A percentile compares a stretch with the other conserved stretches of the same genome.
Evolutionary conservation across 2,113 vertebrate species (phyloP).

Genomic region (Etheostoma spectabile): DNA sequence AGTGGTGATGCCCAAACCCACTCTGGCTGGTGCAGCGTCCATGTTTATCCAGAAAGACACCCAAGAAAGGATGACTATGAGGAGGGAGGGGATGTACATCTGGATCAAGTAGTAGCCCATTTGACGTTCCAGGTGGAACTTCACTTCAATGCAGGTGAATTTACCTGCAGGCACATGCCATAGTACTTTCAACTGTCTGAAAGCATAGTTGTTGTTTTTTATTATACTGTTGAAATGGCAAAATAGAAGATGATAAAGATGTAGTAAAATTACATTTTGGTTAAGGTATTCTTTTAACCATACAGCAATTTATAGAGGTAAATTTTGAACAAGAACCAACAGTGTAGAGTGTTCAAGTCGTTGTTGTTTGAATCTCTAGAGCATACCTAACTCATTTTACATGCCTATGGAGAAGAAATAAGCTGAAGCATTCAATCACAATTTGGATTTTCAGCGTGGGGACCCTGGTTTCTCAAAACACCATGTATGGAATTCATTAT

Average conservation of each 20-base stretch:
- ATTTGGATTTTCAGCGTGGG: background rate
- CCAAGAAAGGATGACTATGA: conserved; percentile 96
- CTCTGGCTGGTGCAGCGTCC: conserved; percentile 92
- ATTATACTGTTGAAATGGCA: too few relatives aligned
- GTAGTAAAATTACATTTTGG: background rate
- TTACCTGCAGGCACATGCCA: conserved; percentile 82
- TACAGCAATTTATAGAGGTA: background rate
- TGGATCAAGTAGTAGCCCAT: conserved; percentile 98
- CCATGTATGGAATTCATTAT: conserved; percentile 9
- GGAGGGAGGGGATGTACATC: conserved; percentile 96
- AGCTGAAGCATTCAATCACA: background rate
- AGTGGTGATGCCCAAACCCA: conserved; percentile 93
- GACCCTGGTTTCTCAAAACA: background rate
- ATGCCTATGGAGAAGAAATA: background rate
- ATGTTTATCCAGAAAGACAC: conserved; percentile 97
- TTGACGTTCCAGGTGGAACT: conserved; percentile 94
- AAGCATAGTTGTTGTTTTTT: too few relatives aligned
- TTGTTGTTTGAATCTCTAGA: background rate
- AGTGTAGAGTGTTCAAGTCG: background rate
- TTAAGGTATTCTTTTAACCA: background rate
- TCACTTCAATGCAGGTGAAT: conserved; percentile 96
- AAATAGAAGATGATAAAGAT: background rate
- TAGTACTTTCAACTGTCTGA: background rate
- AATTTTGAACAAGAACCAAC: background rate
- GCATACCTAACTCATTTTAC: background rate